A percentile compares a stretch with the other conserved stretches of the same genome.
Conservation (phyloP, 2,797 vertebrate species). For the Cichlasoma orientale region DNA sequence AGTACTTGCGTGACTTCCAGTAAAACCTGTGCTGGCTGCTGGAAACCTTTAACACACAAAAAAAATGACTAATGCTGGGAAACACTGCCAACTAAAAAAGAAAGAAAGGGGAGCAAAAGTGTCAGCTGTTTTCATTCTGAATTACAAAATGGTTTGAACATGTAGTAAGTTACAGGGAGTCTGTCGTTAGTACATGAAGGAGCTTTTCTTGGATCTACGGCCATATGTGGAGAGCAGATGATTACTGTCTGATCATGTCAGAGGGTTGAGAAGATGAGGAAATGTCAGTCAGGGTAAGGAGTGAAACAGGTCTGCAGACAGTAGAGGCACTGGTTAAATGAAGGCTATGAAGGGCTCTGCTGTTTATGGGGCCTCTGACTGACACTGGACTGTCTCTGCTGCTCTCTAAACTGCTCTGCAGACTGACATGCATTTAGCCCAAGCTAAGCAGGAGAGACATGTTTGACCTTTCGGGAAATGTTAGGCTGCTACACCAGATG, state of each 20-base stretch:
- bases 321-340: slow-evolving; percentile 11
- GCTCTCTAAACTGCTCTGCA: slow-evolving; percentile 36
- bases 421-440: slow-evolving; percentile 58
- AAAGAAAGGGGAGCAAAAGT: neutral
- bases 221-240: slow-evolving; percentile 9
- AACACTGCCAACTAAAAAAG: neutral
- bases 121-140: neutral
- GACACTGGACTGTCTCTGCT: slow-evolving; percentile 32
- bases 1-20: neutral
- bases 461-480: slow-evolving; percentile 72
- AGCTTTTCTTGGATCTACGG: slow-evolving; percentile 20
- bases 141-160: neutral
- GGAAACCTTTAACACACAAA: neutral
- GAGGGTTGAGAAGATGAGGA: slow-evolving; percentile 15
- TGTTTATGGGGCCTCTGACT: slow-evolving; percentile 37
- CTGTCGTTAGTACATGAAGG: neutral
- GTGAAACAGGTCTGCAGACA: slow-evolving; percentile 13
- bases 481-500: slow-evolving; percentile 43
- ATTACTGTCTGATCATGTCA: slow-evolving; percentile 42
- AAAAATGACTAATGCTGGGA: neutral
- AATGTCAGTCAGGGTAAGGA: slow-evolving; percentile 13
- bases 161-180: neutral
- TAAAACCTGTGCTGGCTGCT: neutral
- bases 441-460: slow-evolving; percentile 58
- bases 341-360: slow-evolving; percentile 26